Evolutionary conservation across 2,888 invertebrate species (phyloP), one percentile per base, ranked within the genome.

Genomic region (Perdita meconis): DNA sequence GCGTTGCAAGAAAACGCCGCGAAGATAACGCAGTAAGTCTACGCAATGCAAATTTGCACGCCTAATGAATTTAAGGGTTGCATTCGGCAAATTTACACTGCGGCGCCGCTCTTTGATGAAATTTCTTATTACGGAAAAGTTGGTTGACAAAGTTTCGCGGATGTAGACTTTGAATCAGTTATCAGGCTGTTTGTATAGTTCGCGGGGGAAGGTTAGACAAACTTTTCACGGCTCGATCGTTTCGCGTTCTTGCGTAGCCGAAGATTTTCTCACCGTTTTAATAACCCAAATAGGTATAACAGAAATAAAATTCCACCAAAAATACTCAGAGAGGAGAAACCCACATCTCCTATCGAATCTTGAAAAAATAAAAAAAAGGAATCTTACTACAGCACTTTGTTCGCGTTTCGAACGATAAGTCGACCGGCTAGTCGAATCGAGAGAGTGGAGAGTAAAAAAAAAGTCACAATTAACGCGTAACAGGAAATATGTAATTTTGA

Each of bases 41-140:
- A 16, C 13, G 36, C 59, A 56, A 36, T 53, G 59, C 30, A 53
- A 71, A 64, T 64, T 59, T 53, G 13, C 64, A 16, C 42, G 24
- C 42, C 51, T 59, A 59, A 64, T 50, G 56, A 73, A 61, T 19
- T 38, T n/a, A 1, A 5, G 42, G 22, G 12, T 74, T 22, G 12
- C 22, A 1, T 53, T 24, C n/a, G 12, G 59, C 57, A 57, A 57
- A 64, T 64, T 74, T 71, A 44, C 57, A 8, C 42, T 3, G 10
- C 0, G 42, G 26, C 12, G 44, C 40, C 13, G 10, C 42, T 36
- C 16, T 57, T 12, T 16, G 22, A 42, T 38, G 57, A 53, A 71
- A 57, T 55, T 60, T 30, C 36, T 59, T 38, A 36, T 44, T 12
- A n/a, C 36, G n/a, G 8, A 4, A 24, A 34, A 40, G 38, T 36